phyloP scores from a whole-genome alignment of 2,113 vertebrate species.

The Pedionomus torquatus region DNA sequence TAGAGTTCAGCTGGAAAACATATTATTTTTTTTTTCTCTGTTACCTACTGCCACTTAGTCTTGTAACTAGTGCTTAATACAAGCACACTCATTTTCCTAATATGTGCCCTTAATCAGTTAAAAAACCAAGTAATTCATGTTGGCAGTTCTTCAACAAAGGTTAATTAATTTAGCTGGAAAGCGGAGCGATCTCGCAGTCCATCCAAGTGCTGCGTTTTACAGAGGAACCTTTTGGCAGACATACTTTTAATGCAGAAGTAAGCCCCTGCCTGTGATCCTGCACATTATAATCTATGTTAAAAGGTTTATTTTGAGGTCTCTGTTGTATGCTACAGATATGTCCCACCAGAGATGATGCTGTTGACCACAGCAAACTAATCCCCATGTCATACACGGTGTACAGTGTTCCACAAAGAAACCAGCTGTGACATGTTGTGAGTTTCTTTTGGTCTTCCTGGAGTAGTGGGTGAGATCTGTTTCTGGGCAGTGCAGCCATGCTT shows the following conservation, averaged over 20 bases:
- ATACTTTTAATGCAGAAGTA: not conserved
- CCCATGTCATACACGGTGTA: too few species aligned
- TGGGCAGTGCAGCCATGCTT: not conserved
- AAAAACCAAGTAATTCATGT: not conserved
- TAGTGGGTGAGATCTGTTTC: not conserved
- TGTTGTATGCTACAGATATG: not conserved
- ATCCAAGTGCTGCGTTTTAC: not conserved
- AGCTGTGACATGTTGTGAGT: fast-evolving
- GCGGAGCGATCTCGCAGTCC: not conserved
- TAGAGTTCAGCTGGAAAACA: not conserved
- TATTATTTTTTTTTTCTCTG: not conserved
- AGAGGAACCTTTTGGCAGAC: not conserved
- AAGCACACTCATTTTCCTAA: not conserved
- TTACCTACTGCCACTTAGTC: not conserved
- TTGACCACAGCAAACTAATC: not conserved
- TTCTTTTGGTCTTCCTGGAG: not conserved
- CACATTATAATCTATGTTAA: not conserved
- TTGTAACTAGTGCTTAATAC: not conserved
- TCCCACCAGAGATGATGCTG: not conserved
- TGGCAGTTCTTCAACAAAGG: not conserved
- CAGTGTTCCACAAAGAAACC: not conserved
- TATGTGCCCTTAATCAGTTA: not conserved
- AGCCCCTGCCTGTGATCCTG: not conserved
- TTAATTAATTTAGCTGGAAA: not conserved
- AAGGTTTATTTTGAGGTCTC: not conserved